Evolutionary conservation across 1,140 invertebrate species (phyloP).

Genomic region (Charaxes varanes): DNA sequence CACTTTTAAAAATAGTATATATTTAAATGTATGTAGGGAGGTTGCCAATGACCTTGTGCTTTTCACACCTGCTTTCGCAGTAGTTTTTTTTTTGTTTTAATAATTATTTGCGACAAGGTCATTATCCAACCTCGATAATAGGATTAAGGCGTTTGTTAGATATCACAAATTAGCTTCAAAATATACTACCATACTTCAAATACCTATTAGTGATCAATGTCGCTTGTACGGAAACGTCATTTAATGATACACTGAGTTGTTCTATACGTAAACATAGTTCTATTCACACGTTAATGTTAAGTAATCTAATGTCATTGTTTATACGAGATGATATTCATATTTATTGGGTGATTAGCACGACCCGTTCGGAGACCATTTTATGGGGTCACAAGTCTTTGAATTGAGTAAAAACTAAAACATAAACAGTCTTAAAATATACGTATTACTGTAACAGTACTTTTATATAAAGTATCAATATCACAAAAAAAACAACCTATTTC

Average conservation of each 20-base stretch:
- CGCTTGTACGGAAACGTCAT: slow-evolving; percentile 49
- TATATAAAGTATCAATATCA: too few relatives aligned
- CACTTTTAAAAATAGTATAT: slow-evolving; percentile 41
- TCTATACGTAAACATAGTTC: slow-evolving; percentile 68
- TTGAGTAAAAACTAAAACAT: too few relatives aligned
- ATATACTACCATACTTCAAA: slow-evolving; percentile 50
- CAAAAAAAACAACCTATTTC: too few relatives aligned
- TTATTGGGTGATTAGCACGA: slow-evolving; percentile 17
- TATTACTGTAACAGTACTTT: too few relatives aligned
- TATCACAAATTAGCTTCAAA: slow-evolving; percentile 67
- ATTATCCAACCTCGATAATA: slow-evolving; percentile 24
- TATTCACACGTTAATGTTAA: slow-evolving; percentile 60
- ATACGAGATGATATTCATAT: slow-evolving; percentile 50
- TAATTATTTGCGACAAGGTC: slow-evolving; percentile 24
- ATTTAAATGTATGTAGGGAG: slow-evolving; percentile 30
- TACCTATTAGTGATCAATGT: slow-evolving; percentile 61
- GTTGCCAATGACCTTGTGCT: slow-evolving; percentile 31
- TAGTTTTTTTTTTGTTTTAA: slow-evolving; percentile 17
- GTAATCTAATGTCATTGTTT: slow-evolving; percentile 39
- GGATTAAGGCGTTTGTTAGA: slow-evolving; percentile 52
- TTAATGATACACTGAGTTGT: slow-evolving; percentile 56
- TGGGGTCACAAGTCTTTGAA: too few relatives aligned
- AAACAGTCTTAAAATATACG: too few relatives aligned
- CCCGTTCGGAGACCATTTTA: slow-evolving; percentile 5
- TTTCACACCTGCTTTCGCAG: slow-evolving; percentile 14